These are phyloP conservation scores for Leptodirus hochenwartii DNA, from an alignment of 2,888 invertebrate species.

Conservation along the genomic window DNA sequence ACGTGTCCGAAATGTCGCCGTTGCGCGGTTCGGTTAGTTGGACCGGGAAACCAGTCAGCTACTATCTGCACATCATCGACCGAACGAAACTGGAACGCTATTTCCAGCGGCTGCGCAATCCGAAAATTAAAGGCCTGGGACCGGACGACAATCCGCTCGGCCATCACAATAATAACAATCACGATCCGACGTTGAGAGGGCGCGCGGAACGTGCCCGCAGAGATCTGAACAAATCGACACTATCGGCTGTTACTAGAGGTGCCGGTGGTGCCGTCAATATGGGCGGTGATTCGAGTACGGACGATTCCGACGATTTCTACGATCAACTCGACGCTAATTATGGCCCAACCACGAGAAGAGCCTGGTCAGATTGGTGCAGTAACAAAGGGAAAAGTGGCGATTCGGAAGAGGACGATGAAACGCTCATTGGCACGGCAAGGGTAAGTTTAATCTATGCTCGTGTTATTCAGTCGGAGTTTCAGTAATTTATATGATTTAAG, in stretches of 20 bases:
- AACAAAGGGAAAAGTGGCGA: constrained; percentile 39
- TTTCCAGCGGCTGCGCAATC: constrained; percentile 87
- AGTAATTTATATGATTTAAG: constrained; percentile 3
- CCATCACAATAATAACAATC: not conserved
- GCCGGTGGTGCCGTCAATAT: too few relatives aligned
- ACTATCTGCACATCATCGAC: constrained; percentile 96
- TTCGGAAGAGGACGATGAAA: constrained; percentile 36
- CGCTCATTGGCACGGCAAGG: constrained; percentile 6
- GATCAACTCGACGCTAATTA: constrained; percentile 28
- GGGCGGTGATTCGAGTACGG: constrained; percentile 24
- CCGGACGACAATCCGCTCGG: too few relatives aligned
- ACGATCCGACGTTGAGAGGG: too few relatives aligned
- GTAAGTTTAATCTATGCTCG: constrained; percentile 4
- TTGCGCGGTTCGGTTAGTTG: constrained; percentile 92
- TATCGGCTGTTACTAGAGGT: too few relatives aligned
- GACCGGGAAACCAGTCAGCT: constrained; percentile 98
- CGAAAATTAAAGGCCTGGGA: constrained; percentile 62
- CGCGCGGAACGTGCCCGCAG: constrained; percentile 30
- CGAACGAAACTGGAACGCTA: constrained; percentile 92
- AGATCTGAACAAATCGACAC: constrained; percentile 33
- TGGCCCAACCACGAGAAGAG: constrained; percentile 52
- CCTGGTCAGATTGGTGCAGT: constrained; percentile 57
- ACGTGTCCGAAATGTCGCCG: constrained; percentile 91
- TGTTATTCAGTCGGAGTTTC: not conserved
- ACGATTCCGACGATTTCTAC: constrained; percentile 24